Percentiles rank a stretch among this genome's conserved stretches.
phyloP scores from a whole-genome alignment of 2,797 vertebrate genomes.

The Paedocypris micromegethes region DNA sequence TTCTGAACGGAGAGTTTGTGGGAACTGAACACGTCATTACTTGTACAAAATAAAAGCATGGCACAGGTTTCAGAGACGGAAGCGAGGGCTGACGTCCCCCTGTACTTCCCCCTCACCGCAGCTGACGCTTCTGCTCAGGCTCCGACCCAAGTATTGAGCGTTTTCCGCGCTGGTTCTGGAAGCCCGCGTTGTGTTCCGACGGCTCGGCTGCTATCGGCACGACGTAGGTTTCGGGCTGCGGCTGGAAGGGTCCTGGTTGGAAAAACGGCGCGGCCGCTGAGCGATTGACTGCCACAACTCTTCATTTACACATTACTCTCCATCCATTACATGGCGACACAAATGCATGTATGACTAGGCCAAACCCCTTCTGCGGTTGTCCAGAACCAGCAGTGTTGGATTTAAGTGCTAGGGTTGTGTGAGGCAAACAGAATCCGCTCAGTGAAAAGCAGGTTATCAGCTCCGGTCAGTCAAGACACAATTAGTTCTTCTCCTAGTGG shows the following conservation, averaged over 20 bases:
- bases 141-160: constrained; percentile 76
- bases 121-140: constrained; percentile 25
- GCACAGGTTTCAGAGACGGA: constrained; percentile 64
- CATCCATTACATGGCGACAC: not conserved
- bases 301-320: constrained; percentile 14
- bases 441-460: constrained; percentile 89
- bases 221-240: constrained; percentile 84
- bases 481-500: constrained; percentile 99
- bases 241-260: constrained; percentile 87
- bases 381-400: constrained; percentile 6
- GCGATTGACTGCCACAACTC: constrained; percentile 51
- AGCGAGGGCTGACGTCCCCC: constrained; percentile 46
- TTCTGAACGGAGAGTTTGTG: constrained; percentile 60
- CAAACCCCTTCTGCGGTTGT: constrained; percentile 14
- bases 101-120: constrained; percentile 70
- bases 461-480: constrained; percentile 70
- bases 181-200: constrained; percentile 80
- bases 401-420: constrained; percentile 28
- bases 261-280: constrained; percentile 89
- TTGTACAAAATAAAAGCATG: no score
- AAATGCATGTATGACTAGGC: constrained; percentile 9
- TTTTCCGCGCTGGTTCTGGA: constrained; percentile 81
- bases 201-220: constrained; percentile 83
- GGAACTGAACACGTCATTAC: constrained; percentile 40
- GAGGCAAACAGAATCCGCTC: constrained; percentile 64